Evolutionary conservation across 2,113 vertebrate genomes (phyloP), one percentile per base, ranked within the genome.

Genomic region (Apistogramma diplotaenia): DNA sequence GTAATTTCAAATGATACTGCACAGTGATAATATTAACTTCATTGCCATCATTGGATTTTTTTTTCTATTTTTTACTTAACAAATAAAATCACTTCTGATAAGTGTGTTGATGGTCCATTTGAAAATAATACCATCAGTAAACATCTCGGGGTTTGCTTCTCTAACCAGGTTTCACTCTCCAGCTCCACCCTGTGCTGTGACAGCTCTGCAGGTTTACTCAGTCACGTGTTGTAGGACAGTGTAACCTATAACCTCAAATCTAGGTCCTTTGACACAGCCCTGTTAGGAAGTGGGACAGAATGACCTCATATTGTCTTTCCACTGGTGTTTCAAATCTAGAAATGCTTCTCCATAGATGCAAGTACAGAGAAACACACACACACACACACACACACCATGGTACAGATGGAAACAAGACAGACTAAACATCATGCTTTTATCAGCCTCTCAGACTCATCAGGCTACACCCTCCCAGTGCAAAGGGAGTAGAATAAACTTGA

Each of bases 371-470:
- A 35, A 58, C 35, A 19, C 21, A 19, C 29, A 16, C 5, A 40
- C 11, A 57, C 27, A 19, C 56, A 74, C 37, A 29, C 29, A 56
- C 25, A 57, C 37, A 2, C 21, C 15, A 59, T 77, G 62, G 62
- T 54, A 56, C 49, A 58, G 62, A 31, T 67, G 61, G 62, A 73
- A 37, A 65, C 18, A 43, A 5, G 8, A 51, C 37, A 86, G 79
- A 62, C 78, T 53, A 78, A 84, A 86, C 79, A 86, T 62, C 9
- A 13, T 49, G 56, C 35, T 73, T 81, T 25, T 15, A 78, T 56
- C 56, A 23, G 37, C 37, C 18, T 62, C 80, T 37, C 23, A 78
- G 75, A 13, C 23, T 76, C 25, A 56, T 73, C 49, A 62, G 53
- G 51, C 77, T 62, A 8, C 9, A 73, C 18, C 51, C 31, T 71